Evolutionary conservation across 92 coral and sea anemone genomes (phyloP), one percentile per base, ranked within the genome.

Genomic region (Plumapathes pennacea): DNA sequence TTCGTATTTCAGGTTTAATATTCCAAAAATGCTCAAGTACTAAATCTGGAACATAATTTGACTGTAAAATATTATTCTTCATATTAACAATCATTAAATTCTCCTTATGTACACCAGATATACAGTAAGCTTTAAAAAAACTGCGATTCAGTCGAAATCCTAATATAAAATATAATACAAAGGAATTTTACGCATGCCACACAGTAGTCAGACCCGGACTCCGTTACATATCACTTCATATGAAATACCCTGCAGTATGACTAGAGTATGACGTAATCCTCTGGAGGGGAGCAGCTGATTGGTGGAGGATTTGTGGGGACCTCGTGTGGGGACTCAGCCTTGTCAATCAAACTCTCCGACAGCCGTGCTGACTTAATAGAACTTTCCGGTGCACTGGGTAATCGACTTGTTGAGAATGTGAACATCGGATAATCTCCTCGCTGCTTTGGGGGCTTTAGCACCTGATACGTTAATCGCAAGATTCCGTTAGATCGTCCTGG

Each of bases 381-480:
- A 25, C 53, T 52, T 15, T 82, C 89, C 27, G 85, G 46, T 0
- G 70, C 89, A 57, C 39, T 57, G 28, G 89, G 84, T 27, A 64
- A 53, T 28, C 77, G 84, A 20, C 59, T 80, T 12, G 74, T 53
- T 4, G 98, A 72, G 33, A 92, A 82, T 23, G 84, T 89, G 38
- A 92, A 92, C 96, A 92, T 88, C 4, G 98, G 98, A 52, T 92
- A 92, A 53, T 89, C 95, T 8, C 98, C 98, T 12, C 83, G 79
- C 46, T 92, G 98, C 98, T 87, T 92, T 34, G 98, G 98, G 3
- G 98, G 98, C 29, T 76, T 85, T 25, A 92, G 67, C 43, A 92
- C 94, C 98, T 92, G 42, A 12, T 54, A n/a, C n/a, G n/a, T n/a
- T n/a, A 3, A 50, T 22, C 50, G 25, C 10, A 21, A 32, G 26